Evolutionary conservation across 92 coral and sea anemone species (phyloP), one percentile per base, ranked within the genome.

Genomic region (Palythoa grandis): DNA sequence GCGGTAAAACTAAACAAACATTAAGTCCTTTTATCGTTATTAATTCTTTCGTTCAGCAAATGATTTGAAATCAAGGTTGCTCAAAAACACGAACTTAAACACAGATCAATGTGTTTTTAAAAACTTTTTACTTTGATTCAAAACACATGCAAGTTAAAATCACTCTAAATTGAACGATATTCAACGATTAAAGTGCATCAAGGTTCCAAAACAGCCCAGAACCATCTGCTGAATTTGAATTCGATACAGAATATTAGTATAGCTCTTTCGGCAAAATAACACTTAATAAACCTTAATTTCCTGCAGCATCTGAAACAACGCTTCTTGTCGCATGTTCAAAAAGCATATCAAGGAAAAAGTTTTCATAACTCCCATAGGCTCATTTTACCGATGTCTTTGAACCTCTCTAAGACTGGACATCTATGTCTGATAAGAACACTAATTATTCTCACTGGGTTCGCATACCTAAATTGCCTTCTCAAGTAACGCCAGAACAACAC

Each of bases 371-470:
- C 74, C 20, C 13, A 14, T 47, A 35, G 24, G 22, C 83, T 37
- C 11, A 66, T 4, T 17, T 67, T 10, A 74, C 85, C 85, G 61
- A 80, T 65, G 47, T 50, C 75, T 65, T 80, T 80, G 85, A 67
- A 16, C 74, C 74, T 50, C 38, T 48, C 79, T 1, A 39, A 22
- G 50, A 23, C 79, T 60, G 84, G 52, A 79, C 24, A 79, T 56
- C 56, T 1, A 24, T 39, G 54, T 11, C 14, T 80, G 85, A 80
- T 48, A 79, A 80, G 61, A 9, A 17, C 23, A 47, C 72, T 80
- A 80, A 80, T 67, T 23, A 67, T 5, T 1, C 23, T 47, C 12
- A 10, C 20, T 40, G 85, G 58, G 39, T 47, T 66, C 43, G 7
- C 74, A 38, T 80, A 3, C 58, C 60, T 63, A 23, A 80, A 80